phyloP scores from a whole-genome alignment of 2,888 invertebrate genomes.

The Troides helena region DNA sequence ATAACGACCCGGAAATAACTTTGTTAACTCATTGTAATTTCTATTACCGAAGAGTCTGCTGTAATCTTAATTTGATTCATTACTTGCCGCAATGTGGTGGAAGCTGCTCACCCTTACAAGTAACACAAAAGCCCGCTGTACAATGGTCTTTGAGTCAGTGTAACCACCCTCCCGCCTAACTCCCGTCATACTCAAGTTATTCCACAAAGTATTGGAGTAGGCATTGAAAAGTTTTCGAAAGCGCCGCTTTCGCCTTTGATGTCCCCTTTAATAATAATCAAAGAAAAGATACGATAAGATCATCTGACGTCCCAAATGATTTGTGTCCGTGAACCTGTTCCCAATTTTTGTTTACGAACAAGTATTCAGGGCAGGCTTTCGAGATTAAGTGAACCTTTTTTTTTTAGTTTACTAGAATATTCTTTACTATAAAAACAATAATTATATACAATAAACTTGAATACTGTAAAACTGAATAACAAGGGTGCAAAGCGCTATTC shows the following conservation, averaged over 20 bases:
- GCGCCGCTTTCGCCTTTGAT: slow-evolving; percentile 35
- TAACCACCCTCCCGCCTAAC: slow-evolving; percentile 20
- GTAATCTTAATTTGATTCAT: slow-evolving; percentile 26
- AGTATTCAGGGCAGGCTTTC: background rate
- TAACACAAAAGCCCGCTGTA: slow-evolving; percentile 26
- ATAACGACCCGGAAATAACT: slow-evolving; percentile 3
- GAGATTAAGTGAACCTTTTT: background rate
- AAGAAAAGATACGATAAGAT: slow-evolving; percentile 23
- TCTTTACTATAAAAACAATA: no score
- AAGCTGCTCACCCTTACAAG: slow-evolving; percentile 26
- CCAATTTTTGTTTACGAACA: slow-evolving; percentile 19
- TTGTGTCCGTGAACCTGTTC: slow-evolving; percentile 19
- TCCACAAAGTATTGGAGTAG: slow-evolving; percentile 36
- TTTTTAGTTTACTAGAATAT: background rate
- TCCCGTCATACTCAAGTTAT: slow-evolving; percentile 37
- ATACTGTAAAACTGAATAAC: no score
- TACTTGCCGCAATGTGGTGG: slow-evolving; percentile 25
- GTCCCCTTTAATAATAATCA: slow-evolving; percentile 27
- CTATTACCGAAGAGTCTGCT: slow-evolving; percentile 7
- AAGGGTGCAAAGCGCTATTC: no score
- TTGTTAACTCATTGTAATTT: slow-evolving; percentile 4
- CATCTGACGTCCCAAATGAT: slow-evolving; percentile 17
- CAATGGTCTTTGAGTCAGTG: slow-evolving; percentile 33
- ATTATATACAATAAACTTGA: no score
- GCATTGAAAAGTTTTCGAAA: slow-evolving; percentile 36